Percentiles rank a stretch among this genome's conserved stretches.
phyloP scores from a whole-genome alignment of 2,888 invertebrate genomes.

The Rhimphoctona megacephalus region DNA sequence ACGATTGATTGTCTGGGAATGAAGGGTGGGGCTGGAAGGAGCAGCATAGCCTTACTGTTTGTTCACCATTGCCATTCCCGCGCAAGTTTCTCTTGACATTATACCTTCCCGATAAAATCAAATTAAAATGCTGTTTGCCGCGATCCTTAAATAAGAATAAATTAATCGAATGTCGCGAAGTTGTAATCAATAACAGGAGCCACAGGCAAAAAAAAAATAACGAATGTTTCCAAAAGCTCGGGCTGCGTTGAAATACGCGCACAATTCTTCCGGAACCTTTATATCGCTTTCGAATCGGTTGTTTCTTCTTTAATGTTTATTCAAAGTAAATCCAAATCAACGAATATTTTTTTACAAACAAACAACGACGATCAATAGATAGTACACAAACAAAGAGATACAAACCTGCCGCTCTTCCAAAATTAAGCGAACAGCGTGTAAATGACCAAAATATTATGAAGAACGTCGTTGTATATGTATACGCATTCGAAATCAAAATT shows the following conservation, averaged over 20 bases:
- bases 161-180: constrained; percentile 22
- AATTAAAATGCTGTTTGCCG: constrained; percentile 62
- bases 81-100: constrained; percentile 36
- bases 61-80: constrained; percentile 38
- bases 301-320: neutral
- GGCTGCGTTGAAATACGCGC: neutral
- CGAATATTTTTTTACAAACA: neutral
- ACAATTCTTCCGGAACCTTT: neutral
- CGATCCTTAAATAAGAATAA: constrained; percentile 50
- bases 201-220: neutral
- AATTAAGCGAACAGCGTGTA: neutral
- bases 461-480: too few species aligned
- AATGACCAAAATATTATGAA: too few species aligned
- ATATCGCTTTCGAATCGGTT: neutral
- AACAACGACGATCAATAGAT: neutral
- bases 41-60: constrained; percentile 12
- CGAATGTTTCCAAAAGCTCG: neutral
- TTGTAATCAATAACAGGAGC: neutral
- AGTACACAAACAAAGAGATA: too few species aligned
- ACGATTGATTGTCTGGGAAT: constrained; percentile 50
- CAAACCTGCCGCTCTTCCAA: neutral
- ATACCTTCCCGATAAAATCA: constrained; percentile 21
- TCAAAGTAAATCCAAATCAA: neutral
- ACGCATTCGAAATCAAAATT: too few species aligned
- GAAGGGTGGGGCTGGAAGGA: neutral